Evolutionary conservation across 1,140 invertebrate genomes (phyloP).

Genomic region (Parapsyche elsis): DNA sequence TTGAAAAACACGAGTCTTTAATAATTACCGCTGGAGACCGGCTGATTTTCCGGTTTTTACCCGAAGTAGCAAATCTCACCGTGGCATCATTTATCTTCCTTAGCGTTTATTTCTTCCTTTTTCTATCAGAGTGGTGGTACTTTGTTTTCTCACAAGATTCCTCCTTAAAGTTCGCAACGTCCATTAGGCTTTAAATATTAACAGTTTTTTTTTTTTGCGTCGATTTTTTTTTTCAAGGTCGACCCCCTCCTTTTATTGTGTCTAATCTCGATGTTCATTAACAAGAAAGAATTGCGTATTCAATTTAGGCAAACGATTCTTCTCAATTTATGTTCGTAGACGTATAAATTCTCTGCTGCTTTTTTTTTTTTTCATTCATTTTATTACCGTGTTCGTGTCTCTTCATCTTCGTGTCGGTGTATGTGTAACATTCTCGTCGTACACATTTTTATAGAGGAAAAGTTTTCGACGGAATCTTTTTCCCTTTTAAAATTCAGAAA

Average conservation of each 20-base stretch:
- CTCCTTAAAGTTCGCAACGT: constrained; percentile 18
- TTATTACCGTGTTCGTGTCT: neutral
- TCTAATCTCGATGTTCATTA: constrained; percentile 11
- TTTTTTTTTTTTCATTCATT: neutral
- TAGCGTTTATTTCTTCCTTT: constrained; percentile 36
- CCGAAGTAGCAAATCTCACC: constrained; percentile 38
- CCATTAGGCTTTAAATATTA: constrained; percentile 39
- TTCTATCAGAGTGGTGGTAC: constrained; percentile 35
- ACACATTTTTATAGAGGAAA: constrained; percentile 6
- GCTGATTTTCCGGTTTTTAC: constrained; percentile 23
- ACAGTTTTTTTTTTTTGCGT: constrained; percentile 19
- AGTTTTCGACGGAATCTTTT: constrained; percentile 24
- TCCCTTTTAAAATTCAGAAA: constrained; percentile 7
- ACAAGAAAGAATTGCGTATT: neutral
- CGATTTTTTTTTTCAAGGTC: constrained; percentile 33
- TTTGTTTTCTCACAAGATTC: constrained; percentile 30
- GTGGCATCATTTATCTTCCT: constrained; percentile 42
- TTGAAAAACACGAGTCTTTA: constrained; percentile 36
- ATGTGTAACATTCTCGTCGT: neutral
- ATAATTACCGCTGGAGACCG: constrained; percentile 33
- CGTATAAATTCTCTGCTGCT: too few species aligned
- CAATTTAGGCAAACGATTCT: neutral
- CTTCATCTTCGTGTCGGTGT: neutral
- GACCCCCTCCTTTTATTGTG: neutral
- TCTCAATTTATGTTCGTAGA: too few species aligned